phyloP scores from a whole-genome alignment of 2,113 vertebrate species.

The Eubucco bourcierii region DNA sequence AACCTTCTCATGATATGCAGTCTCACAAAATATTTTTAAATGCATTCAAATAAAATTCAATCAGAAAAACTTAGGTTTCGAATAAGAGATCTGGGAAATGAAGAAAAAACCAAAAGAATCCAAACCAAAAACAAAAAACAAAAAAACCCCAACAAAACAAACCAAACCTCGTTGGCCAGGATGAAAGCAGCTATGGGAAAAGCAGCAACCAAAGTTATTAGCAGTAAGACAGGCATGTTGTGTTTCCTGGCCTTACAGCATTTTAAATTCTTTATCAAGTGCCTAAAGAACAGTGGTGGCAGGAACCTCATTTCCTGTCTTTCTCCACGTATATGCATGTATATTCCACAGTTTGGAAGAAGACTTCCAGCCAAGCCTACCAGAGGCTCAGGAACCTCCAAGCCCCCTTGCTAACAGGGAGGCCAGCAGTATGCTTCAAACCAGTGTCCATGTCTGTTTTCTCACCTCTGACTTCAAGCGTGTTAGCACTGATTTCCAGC shows the following conservation, averaged over 20 bases:
- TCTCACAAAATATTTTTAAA: constrained; percentile 4
- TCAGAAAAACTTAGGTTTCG: not conserved
- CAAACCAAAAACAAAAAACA: not conserved
- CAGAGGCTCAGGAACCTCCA: not conserved
- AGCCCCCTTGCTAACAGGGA: not conserved
- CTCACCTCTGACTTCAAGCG: not conserved
- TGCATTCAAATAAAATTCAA: not conserved
- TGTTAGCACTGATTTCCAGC: not conserved
- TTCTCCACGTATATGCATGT: not conserved
- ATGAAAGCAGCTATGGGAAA: not conserved
- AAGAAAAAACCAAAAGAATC: not conserved
- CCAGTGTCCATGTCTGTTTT: not conserved
- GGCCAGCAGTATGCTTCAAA: not conserved
- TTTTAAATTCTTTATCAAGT: not conserved
- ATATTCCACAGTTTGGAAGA: not conserved
- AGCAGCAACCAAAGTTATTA: not conserved
- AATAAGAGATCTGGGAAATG: not conserved
- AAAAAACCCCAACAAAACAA: too few species aligned
- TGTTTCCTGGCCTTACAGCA: not conserved
- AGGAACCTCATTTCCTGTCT: not conserved
- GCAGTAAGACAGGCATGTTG: not conserved
- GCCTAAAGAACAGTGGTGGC: not conserved
- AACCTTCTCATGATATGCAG: not conserved
- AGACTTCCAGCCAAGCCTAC: not conserved
- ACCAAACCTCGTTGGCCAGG: too few species aligned